Conservation (phyloP, 2,113 vertebrate genomes). For the Oryzias celebensis region DNA sequence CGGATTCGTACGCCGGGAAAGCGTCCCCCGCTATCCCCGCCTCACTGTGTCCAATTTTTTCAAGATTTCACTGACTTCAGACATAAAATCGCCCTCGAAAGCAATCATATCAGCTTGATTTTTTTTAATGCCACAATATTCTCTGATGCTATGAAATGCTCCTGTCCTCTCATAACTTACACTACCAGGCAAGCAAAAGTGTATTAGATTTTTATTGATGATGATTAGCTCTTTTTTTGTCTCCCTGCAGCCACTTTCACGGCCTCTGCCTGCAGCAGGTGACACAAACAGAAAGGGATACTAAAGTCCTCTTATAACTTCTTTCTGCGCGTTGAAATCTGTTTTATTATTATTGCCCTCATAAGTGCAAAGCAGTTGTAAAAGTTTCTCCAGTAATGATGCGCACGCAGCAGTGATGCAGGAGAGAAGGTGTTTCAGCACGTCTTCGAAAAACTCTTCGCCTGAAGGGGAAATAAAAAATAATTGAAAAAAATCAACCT, state of each 20-base stretch:
- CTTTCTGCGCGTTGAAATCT: conserved; percentile 57
- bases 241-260: conserved; percentile 35
- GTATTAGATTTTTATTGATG: conserved; percentile 59
- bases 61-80: conserved; percentile 38
- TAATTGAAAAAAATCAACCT: conserved; percentile 46
- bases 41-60: conserved; percentile 37
- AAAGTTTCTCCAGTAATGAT: conserved; percentile 48
- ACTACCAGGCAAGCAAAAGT: conserved; percentile 30
- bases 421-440: conserved; percentile 12
- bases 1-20: conserved; percentile 27
- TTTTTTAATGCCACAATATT: conserved; percentile 51
- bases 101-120: conserved; percentile 43
- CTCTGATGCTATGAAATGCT: conserved; percentile 60
- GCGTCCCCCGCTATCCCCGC: conserved; percentile 28
- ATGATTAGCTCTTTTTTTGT: conserved; percentile 46
- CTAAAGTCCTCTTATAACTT: conserved; percentile 48
- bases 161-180: conserved; percentile 51
- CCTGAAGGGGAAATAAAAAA: conserved; percentile 51
- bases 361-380: conserved; percentile 42
- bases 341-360: conserved; percentile 60
- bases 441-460: conserved; percentile 14
- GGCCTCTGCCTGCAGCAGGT: conserved; percentile 36
- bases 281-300: conserved; percentile 40
- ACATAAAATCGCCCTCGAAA: conserved; percentile 39
- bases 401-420: conserved; percentile 18